These are phyloP conservation scores for Crenichthys baileyi DNA, from an alignment of 2,797 vertebrate species.

Conservation along the genomic window DNA sequence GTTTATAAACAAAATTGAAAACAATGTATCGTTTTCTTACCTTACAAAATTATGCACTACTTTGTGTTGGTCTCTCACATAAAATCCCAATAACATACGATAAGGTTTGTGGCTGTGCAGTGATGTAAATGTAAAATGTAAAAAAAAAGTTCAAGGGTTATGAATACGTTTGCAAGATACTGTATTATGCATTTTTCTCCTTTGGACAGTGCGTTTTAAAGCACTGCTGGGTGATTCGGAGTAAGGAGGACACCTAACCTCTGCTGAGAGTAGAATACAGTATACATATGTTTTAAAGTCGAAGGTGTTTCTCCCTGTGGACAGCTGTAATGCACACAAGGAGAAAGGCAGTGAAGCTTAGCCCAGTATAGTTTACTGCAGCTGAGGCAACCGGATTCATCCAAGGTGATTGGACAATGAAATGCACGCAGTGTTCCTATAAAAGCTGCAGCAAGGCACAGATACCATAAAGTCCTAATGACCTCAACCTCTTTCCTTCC, in stretches of 20 bases:
- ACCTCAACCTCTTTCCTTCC: conserved; percentile 30
- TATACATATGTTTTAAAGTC: conserved; percentile 24
- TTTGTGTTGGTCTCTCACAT: neutral
- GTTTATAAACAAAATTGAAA: neutral
- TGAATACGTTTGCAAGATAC: neutral
- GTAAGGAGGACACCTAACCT: neutral
- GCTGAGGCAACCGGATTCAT: conserved; percentile 52
- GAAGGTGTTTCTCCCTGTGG: conserved; percentile 35
- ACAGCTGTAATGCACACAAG: conserved; percentile 39
- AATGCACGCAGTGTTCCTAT: conserved; percentile 47
- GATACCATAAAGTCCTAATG: conserved; percentile 71
- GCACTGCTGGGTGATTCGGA: neutral
- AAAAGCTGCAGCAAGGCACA: conserved; percentile 66
- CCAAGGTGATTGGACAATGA: conserved; percentile 65
- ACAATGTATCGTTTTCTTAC: neutral
- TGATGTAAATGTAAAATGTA: too few relatives aligned
- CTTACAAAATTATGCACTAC: too few relatives aligned
- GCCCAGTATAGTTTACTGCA: conserved; percentile 69
- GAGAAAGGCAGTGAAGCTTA: conserved; percentile 48
- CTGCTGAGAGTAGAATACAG: conserved; percentile 10
- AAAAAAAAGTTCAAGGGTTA: neutral
- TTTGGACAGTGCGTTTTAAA: neutral
- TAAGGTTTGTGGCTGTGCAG: neutral
- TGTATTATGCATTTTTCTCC: neutral
- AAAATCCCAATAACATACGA: too few relatives aligned